Conservation (phyloP, 1,140 invertebrate species). For the Holcopasites calliopsidis region DNA sequence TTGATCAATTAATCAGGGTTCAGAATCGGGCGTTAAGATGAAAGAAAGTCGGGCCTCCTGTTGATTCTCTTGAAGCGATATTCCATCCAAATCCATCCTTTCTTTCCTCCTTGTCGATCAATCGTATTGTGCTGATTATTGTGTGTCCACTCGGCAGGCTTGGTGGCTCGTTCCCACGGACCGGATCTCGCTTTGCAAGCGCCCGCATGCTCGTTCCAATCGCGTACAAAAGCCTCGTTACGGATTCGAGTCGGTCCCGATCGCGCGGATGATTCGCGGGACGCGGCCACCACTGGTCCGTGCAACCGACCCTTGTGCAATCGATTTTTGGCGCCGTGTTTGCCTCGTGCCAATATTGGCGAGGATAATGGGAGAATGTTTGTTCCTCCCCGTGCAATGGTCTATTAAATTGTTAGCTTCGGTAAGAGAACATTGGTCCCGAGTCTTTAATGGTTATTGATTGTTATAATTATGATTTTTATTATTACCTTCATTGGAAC, state of each 20-base stretch:
- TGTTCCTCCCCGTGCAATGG: too few relatives aligned
- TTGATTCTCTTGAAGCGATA: conserved; percentile 15
- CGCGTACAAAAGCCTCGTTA: conserved; percentile 43
- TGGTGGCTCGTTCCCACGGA: conserved; percentile 40
- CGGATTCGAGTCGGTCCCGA: conserved; percentile 10
- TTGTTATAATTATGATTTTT: too few relatives aligned
- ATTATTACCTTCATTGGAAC: too few relatives aligned
- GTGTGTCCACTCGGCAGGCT: neutral
- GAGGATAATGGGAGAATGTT: too few relatives aligned
- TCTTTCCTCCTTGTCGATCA: conserved; percentile 9
- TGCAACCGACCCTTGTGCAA: neutral
- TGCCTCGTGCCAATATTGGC: neutral
- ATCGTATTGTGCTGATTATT: conserved; percentile 14
- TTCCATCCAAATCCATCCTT: conserved; percentile 27
- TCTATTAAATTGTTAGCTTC: too few relatives aligned
- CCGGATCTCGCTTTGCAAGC: conserved; percentile 15
- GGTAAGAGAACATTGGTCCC: too few relatives aligned
- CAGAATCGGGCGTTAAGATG: neutral
- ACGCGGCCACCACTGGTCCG: neutral
- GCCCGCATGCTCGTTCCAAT: conserved; percentile 38
- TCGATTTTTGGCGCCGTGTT: neutral
- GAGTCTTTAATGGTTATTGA: too few relatives aligned
- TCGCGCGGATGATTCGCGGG: neutral
- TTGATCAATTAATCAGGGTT: conserved; percentile 1
- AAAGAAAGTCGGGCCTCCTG: neutral